phyloP scores from a whole-genome alignment of 1,140 invertebrate species.

The Diachasma alloeum region DNA sequence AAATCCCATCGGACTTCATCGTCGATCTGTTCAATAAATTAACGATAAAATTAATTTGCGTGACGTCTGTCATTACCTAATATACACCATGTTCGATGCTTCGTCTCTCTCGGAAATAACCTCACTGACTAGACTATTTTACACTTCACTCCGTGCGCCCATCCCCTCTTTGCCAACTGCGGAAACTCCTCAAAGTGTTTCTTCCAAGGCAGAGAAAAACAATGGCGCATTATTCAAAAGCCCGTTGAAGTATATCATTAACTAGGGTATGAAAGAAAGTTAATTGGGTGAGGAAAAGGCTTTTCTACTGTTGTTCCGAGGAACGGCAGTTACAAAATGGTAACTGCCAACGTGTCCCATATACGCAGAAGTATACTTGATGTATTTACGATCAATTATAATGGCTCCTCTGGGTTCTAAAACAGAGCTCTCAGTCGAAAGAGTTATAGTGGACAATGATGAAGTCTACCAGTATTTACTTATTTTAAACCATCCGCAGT shows the following conservation, averaged over 20 bases:
- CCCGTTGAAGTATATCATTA: background rate
- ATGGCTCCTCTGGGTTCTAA: background rate
- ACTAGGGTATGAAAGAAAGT: background rate
- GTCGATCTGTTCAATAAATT: too few relatives aligned
- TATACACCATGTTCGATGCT: too few relatives aligned
- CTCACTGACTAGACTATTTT: too few relatives aligned
- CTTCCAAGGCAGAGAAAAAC: background rate
- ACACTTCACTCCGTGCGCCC: too few relatives aligned
- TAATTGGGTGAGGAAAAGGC: background rate
- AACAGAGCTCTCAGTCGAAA: background rate
- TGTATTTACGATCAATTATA: constrained; percentile 52
- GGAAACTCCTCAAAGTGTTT: too few relatives aligned
- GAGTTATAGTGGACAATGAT: background rate
- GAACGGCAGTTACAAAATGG: background rate
- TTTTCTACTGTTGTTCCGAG: background rate
- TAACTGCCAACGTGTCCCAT: background rate
- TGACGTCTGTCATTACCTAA: too few relatives aligned
- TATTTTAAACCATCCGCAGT: background rate
- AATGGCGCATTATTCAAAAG: background rate
- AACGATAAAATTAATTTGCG: too few relatives aligned
- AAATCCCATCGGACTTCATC: too few relatives aligned
- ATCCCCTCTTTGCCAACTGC: too few relatives aligned
- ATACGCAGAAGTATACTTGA: background rate
- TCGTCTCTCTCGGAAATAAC: too few relatives aligned
- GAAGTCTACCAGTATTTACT: background rate